These are phyloP conservation scores for Microtus ochrogaster DNA, from an alignment of 2,113 vertebrate genomes.

Conservation along the genomic window DNA sequence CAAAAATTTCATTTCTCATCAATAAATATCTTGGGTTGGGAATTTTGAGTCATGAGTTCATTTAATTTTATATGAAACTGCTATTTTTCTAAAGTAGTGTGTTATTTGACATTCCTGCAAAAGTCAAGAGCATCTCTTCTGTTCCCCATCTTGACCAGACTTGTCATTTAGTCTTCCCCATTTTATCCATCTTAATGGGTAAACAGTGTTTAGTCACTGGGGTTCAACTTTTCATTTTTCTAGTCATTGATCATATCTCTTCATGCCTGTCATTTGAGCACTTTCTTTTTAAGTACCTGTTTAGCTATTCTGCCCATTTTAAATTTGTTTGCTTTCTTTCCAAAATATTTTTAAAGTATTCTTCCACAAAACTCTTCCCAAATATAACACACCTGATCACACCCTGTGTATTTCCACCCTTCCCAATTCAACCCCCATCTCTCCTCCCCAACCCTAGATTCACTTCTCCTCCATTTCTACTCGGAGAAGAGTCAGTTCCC, in stretches of 20 bases:
- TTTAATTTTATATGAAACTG: not conserved
- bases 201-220: not conserved
- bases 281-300: not conserved
- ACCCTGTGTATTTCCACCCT: not conserved
- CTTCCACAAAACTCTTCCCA: not conserved
- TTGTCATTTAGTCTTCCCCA: too few relatives aligned
- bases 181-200: not conserved
- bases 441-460: not conserved
- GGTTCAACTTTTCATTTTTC: not conserved
- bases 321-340: not conserved
- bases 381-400: not conserved
- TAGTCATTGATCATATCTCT: not conserved
- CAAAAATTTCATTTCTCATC: not conserved
- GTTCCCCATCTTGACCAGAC: not conserved
- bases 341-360: not conserved
- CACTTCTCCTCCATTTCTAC: not conserved
- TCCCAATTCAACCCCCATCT: not conserved
- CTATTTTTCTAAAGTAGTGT: not conserved
- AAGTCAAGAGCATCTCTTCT: not conserved
- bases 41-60: not conserved
- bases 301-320: conserved; percentile 4
- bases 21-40: not conserved
- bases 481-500: not conserved
- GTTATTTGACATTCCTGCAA: not conserved
- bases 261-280: not conserved